These are phyloP conservation scores for Centrocercus urophasianus DNA, from an alignment of 2,113 vertebrate genomes.

Conservation along the genomic window DNA sequence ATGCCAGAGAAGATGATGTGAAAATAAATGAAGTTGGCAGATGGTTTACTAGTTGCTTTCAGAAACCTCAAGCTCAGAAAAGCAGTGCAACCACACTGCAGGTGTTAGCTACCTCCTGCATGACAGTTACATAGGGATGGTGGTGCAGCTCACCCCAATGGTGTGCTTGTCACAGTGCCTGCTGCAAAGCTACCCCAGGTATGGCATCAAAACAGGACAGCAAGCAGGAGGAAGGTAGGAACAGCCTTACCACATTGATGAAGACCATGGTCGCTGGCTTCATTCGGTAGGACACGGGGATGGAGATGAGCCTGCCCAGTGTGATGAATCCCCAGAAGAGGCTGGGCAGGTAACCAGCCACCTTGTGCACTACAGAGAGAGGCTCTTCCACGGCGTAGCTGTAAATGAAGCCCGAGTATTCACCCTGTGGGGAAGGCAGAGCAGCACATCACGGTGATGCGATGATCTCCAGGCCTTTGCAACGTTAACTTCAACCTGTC, in stretches of 20 bases:
- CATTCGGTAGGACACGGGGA: constrained; percentile 87
- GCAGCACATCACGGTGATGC: background rate
- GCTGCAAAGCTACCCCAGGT: background rate
- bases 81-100: accelerated
- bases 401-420: constrained; percentile 92
- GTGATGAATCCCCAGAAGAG: constrained; percentile 95
- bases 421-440: constrained; percentile 82
- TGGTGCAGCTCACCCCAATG: background rate
- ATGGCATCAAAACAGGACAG: accelerated
- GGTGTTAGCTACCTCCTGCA: background rate
- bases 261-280: constrained; percentile 84
- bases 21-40: accelerated
- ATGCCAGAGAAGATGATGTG: accelerated
- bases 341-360: constrained; percentile 86
- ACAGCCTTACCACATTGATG: constrained; percentile 85
- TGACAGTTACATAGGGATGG: accelerated
- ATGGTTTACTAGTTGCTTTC: accelerated
- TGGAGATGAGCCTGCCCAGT: constrained; percentile 87
- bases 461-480: background rate
- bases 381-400: constrained; percentile 90
- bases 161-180: background rate
- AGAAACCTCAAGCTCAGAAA: background rate
- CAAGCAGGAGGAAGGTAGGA: accelerated
- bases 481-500: background rate
- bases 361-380: constrained; percentile 78